Evolutionary conservation across 2,888 invertebrate species (phyloP), one percentile per base, ranked within the genome.

Genomic region (Thymelicus sylvestris): DNA sequence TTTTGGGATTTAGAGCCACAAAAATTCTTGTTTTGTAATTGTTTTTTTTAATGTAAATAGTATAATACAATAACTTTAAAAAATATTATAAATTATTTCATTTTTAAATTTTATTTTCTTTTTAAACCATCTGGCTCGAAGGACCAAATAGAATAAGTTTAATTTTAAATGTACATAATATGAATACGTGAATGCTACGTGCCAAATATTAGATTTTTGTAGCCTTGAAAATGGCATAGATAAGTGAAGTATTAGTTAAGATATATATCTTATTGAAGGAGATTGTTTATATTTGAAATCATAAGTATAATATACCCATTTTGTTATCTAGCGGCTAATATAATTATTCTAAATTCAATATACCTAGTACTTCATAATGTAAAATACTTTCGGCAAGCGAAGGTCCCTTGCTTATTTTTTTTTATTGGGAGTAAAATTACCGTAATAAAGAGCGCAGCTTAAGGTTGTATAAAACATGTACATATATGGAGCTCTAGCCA

Each of bases 161-260:
- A 63, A 63, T 48, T 19, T 57, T 47, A 62, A 24, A 10, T 68
- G 63, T 63, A 68, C n/a, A 67, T 62, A 63, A 59, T 19, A 50
- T 55, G 47, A 66, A 48, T 48, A 64, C 64, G 64, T 69, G 69
- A 64, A 69, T 64, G 63, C 63, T 64, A 64, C 38, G 64, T 69
- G 64, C 63, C 64, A 69, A 69, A 69, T 64, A 64, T 64, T 69
- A 59, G 57, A 69, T 64, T 48, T 52, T 48, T 52, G 5, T 38
- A 57, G 39, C 50, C 68, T 55, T 24, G 13, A 50, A 31, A 67
- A 66, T 59, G 73, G 73, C 72, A 67, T 66, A 50, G 62, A 72
- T 67, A 68, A 8, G 39, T 67, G 31, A 24, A 24, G 24, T 61
- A 13, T 50, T 67, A 52, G 66, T 68, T 55, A 52, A 62, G 24